Base-by-base conservation (phyloP, 2,888 invertebrate species). In the Pollenia labialis region DNA sequence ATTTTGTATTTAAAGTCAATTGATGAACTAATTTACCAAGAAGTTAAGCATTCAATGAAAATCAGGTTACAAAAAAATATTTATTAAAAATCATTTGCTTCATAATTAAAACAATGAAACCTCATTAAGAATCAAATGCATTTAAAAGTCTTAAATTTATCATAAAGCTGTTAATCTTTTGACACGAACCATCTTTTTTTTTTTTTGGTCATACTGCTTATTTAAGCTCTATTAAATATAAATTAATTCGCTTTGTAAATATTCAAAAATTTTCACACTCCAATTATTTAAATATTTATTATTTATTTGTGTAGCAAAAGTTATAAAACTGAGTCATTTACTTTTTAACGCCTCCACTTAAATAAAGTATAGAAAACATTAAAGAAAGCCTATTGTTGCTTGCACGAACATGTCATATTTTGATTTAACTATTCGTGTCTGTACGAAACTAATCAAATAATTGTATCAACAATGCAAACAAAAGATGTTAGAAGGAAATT, bases 1-100 rank as follows among this genome's bases (percentile, higher is more conserved):
- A 94, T 94, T 7, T 94, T 93, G 60, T 95, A 95, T 90, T 94
- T 94, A 85, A 91, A 93, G 91, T 90, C 89, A 75, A 90, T 93
- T 58, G 92, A 93, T 83, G 88, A 90, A 40, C 71, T 93, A 75
- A 90, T 93, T 85, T 89, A 88, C 82, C 86, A 88, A 11, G 92
- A 92, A 89, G 89, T 92, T 58, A 90, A 90, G 1, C 82, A 89
- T 77, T 90, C 93, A 18, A 90, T 92, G 88, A 89, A 90, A 88
- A 90, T 90, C 88, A 93, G 93, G 93, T 93, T 89, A 69, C 40
- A 68, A 11, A 14, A 86, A 69, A 68, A 68, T 52, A 56, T 48
- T 16, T 54, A 18, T 14, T 14, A 0, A 6, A 23, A 58, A 69
- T 44, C 56, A 62, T 46, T 46, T 18, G 11, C 44, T 18, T 32